Evolutionary conservation across 2,888 invertebrate species (phyloP), one percentile per base, ranked within the genome.

Genomic region (Bursaphelenchus okinawaensis): DNA sequence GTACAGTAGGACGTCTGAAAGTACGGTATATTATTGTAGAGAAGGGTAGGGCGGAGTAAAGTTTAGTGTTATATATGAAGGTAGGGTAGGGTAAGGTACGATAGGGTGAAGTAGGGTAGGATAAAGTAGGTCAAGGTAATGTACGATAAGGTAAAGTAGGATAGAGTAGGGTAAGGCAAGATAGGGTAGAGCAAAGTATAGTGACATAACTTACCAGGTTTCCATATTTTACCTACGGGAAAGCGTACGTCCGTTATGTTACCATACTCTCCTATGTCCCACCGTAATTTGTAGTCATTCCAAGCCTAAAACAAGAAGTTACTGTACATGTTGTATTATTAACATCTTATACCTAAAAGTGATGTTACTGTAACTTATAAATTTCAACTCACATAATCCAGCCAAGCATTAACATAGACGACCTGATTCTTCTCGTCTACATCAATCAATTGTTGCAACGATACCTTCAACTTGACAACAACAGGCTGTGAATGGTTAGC

Each of bases 371-470:
- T n/a, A n/a, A n/a, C n/a, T 40, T 40, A 16, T 6, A 58, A 52
- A 16, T 7, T 58, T 19, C 26, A 58, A 63, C 72, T 71, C 61
- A 78, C 78, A 64, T 78, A 78, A 64, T 78, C 78, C 16, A 78
- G 67, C 79, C 79, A 78, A 0, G 79, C 79, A 57, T 79, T 79
- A 24, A 79, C 74, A 62, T 72, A 74, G n/a, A 80, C 77, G 54
- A 80, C 75, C 62, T 80, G 80, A 68, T 80, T 80, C 66, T 80
- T 81, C 66, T 80, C 81, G 63, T 81, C 81, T 7, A 81, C 81
- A 63, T 81, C 81, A 63, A 81, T 80, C 20, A 80, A 70, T 62
- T 81, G 80, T 60, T 80, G 80, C 16, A 80, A 74, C 9, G 79
- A 81, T 8, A 80, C 78, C 72, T 79, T 59, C 64, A 76, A 60